Evolutionary conservation across 2,797 vertebrate species (phyloP), one percentile per base, ranked within the genome.

Genomic region (Cygnus olor): DNA sequence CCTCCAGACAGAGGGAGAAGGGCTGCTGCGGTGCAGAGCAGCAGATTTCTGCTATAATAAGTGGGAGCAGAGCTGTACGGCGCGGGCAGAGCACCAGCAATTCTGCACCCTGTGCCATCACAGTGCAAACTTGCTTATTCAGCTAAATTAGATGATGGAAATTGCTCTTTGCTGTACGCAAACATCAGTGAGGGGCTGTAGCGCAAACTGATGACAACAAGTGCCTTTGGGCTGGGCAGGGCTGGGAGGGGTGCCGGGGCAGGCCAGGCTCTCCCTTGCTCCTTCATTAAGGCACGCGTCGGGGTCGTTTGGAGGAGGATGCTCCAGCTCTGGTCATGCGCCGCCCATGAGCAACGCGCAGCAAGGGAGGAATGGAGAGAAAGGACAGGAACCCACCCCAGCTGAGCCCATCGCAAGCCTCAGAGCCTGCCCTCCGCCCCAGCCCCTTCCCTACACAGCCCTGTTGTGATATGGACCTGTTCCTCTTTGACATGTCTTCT

Each of bases 71-170:
- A 70, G 68, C 30, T 36, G 82, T 44, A 36, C 93, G 93, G 93
- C 70, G 14, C 0, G 13, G 90, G 38, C 73, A 94, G 84, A 76
- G 66, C 54, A n/a, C 22, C 22, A 28, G 91, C 94, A 80, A 38
- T 12, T 66, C 95, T 69, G 95, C 82, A 66, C 69, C 89, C 44
- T 5, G 70, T 51, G 90, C 85, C 89, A 82, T 90, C 28, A 10
- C 36, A 4, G 20, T 7, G 64, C 42, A 70, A 93, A 80, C 0
- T 0, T 3, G 28, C 3, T 76, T 42, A 4, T 10, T 32, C 8
- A 61, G 60, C 74, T 45, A 9, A 81, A 82, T n/a, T 30, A 16
- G 45, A 79, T 74, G 45, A 11, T 87, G 83, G 80, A 61, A 94
- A 93, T 51, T 49, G 68, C 83, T 87, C 93, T 80, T 65, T 58